A percentile compares a stretch with the other conserved stretches of the same genome.
phyloP scores from a whole-genome alignment of 2,113 vertebrate species.

The Equus quagga region DNA sequence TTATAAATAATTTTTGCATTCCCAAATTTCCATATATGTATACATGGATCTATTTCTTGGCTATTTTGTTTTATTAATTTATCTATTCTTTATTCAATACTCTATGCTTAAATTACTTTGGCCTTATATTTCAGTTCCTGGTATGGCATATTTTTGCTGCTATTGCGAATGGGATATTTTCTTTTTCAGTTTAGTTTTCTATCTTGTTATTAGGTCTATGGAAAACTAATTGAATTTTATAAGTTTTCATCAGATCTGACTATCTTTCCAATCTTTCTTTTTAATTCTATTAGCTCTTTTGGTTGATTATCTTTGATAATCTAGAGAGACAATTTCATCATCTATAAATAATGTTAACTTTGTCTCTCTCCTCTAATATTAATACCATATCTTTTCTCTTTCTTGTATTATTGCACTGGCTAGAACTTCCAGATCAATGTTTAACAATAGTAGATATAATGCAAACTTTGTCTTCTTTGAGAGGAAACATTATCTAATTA shows the following conservation, averaged over 20 bases:
- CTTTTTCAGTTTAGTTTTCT: constrained; percentile 25
- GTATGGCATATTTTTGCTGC: not conserved
- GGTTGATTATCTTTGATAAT: constrained; percentile 30
- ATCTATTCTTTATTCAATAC: not conserved
- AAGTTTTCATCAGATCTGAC: constrained; percentile 14
- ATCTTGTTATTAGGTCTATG: not conserved
- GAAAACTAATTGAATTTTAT: constrained; percentile 4
- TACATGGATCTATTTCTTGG: not conserved
- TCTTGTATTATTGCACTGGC: not conserved
- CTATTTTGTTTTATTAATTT: constrained; percentile 28
- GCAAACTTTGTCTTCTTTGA: constrained; percentile 15
- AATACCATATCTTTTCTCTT: constrained; percentile 40
- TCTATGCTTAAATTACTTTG: not conserved
- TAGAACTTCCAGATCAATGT: constrained; percentile 43
- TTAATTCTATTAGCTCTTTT: constrained; percentile 26
- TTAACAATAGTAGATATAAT: constrained; percentile 33
- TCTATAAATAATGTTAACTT: constrained; percentile 37
- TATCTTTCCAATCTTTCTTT: constrained; percentile 23
- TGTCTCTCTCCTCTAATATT: not conserved
- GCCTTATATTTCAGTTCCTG: constrained; percentile 35
- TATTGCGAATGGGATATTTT: constrained; percentile 13
- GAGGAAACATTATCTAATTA: constrained; percentile 16
- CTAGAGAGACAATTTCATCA: not conserved
- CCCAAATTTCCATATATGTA: not conserved
- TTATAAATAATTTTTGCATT: constrained; percentile 31